These are phyloP conservation scores for Cervus canadensis DNA, from an alignment of 2,113 vertebrate genomes.

Conservation along the genomic window DNA sequence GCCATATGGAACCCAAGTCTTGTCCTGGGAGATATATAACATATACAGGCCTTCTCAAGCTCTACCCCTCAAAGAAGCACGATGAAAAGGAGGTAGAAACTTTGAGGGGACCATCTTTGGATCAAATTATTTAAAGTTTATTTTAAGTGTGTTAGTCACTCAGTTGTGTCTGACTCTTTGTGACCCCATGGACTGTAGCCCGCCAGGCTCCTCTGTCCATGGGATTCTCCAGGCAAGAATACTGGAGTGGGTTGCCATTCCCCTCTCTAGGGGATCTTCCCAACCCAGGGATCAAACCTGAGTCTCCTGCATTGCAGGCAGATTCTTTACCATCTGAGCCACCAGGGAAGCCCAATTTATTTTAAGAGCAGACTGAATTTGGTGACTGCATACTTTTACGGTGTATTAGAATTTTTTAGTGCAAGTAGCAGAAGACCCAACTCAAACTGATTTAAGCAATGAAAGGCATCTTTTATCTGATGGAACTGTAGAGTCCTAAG, in stretches of 20 bases:
- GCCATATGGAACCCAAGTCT: neutral
- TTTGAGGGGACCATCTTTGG: neutral
- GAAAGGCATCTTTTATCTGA: neutral
- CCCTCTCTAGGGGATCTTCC: neutral
- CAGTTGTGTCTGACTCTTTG: neutral
- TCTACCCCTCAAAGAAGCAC: neutral
- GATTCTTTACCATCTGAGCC: neutral
- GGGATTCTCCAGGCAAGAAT: neutral
- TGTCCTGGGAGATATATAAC: neutral
- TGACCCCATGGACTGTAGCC: neutral
- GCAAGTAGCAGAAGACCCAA: neutral
- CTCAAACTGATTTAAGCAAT: neutral
- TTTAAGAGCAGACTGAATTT: neutral
- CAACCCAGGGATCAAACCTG: neutral
- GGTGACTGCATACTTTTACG: neutral
- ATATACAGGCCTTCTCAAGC: neutral
- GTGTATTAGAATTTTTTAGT: neutral
- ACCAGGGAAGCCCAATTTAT: neutral
- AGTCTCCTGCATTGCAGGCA: neutral
- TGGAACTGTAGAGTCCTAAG: neutral
- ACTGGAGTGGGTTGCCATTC: neutral
- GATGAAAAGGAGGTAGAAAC: neutral
- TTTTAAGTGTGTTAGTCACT: neutral
- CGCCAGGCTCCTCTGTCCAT: neutral
- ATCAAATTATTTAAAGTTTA: constrained; percentile 8